These are phyloP conservation scores for Agrochola macilenta DNA, from an alignment of 2,888 invertebrate genomes.

Conservation along the genomic window DNA sequence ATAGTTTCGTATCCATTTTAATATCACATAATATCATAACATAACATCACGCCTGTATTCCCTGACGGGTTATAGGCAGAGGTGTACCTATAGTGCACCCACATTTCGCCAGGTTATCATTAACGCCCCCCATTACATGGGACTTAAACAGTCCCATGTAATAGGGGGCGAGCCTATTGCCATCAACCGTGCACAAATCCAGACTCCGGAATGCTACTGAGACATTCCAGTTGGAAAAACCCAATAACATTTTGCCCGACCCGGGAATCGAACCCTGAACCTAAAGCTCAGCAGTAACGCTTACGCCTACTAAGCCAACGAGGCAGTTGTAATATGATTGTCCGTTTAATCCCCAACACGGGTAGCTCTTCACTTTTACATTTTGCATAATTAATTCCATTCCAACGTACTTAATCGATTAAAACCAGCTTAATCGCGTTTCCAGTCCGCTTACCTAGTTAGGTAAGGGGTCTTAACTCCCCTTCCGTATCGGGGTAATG, in stretches of 20 bases:
- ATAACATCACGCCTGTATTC: no score
- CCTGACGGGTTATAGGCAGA: no score
- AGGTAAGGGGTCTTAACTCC: neutral
- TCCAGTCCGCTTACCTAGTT: neutral
- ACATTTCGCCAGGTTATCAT: no score
- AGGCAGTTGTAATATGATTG: neutral
- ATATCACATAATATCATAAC: no score
- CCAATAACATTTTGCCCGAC: neutral
- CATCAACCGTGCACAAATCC: neutral
- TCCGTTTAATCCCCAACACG: neutral
- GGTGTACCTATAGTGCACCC: no score
- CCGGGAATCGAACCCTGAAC: neutral
- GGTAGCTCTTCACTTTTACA: slow-evolving; percentile 1
- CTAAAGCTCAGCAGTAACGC: no score
- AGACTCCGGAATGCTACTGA: neutral
- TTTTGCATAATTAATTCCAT: slow-evolving; percentile 15
- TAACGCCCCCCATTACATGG: no score
- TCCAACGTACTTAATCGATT: slow-evolving; percentile 7
- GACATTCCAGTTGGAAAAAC: neutral
- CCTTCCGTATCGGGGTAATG: slow-evolving; percentile 30
- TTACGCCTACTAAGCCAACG: neutral
- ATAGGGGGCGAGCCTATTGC: no score
- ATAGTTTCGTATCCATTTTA: no score
- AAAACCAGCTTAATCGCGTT: slow-evolving; percentile 29
- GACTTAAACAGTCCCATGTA: no score